phyloP scores from a whole-genome alignment of 2,797 vertebrate species.

The Cetoscarus ocellatus region DNA sequence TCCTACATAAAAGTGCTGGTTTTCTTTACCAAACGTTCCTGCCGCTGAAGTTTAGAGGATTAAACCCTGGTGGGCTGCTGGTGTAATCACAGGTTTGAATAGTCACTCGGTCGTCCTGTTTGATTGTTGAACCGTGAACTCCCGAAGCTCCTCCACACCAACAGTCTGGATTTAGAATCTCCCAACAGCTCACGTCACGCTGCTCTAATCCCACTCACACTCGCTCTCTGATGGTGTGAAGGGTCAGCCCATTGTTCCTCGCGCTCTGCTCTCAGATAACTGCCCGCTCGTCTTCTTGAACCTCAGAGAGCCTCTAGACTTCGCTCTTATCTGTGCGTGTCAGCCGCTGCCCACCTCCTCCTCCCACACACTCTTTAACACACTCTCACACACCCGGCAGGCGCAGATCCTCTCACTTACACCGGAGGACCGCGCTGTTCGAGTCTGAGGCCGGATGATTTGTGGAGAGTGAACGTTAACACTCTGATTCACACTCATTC shows the following conservation, averaged over 20 bases:
- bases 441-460: neutral
- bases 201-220: no score
- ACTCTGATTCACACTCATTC: slow-evolving; percentile 1
- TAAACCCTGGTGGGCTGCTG: neutral
- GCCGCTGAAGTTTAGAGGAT: neutral
- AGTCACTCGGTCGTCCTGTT: neutral
- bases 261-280: no score
- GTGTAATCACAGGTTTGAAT: neutral
- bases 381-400: slow-evolving; percentile 16
- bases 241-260: neutral
- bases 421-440: slow-evolving; percentile 9
- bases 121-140: neutral
- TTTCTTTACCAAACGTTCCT: neutral
- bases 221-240: no score
- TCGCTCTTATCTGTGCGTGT: slow-evolving; percentile 27
- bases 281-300: neutral
- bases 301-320: slow-evolving; percentile 5
- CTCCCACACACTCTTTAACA: no score
- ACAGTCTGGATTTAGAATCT: slow-evolving; percentile 13
- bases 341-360: slow-evolving; percentile 16
- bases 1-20: no score
- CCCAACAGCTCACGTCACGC: neutral
- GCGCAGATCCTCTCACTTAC: slow-evolving; percentile 4
- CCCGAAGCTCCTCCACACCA: neutral
- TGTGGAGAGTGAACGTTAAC: slow-evolving; percentile 18